Base-by-base conservation (phyloP, 2,113 vertebrate genomes). In the Eonycteris spelaea region DNA sequence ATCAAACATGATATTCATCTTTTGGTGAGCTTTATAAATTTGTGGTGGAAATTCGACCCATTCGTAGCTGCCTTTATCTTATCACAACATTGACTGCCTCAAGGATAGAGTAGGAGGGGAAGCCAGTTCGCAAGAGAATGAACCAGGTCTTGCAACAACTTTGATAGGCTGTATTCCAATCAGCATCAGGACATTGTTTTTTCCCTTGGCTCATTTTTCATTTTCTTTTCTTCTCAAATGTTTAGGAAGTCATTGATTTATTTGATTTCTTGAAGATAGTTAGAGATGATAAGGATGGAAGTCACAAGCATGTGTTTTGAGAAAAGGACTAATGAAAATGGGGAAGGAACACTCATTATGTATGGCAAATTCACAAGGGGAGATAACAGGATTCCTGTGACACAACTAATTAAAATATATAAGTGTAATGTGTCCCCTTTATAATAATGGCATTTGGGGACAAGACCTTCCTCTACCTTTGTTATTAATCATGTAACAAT, bases 1-100 rank as follows among this genome's bases (percentile, higher is more conserved):
- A 48, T 40, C 53, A 61, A 35, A 13, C 5, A 15, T 86, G n/a
- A 73, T 67, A 68, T 15, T 40, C 38, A 91, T 79, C 43, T 71
- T 93, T 92, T 83, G 65, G 68, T 94, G 55, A 92, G 15, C 86
- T 97, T 96, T 92, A 87, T 63, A 91, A 97, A 92, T 45, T 51
- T 97, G 91, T 96, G 86, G 48, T n/a, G 84, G 78, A 11, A 33
- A 35, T 67, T 35, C 38, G 80, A 93, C 33, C 75, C 57, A 67
- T 63, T 53, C 24, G 13, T 74, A 19, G 2, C 73, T n/a, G 38
- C 61, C 40, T 96, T 90, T 93, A 86, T 83, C 68, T 95, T 84
- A 75, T 40, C 57, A n/a, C 14, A 89, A 55, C 57, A 74, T 67
- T 48, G 91, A 84, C 75, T 70, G 75, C 61, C 77, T 87, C 73